Evolutionary conservation across 2,888 invertebrate genomes (phyloP).

Genomic region (Stictocephala bisonia): DNA sequence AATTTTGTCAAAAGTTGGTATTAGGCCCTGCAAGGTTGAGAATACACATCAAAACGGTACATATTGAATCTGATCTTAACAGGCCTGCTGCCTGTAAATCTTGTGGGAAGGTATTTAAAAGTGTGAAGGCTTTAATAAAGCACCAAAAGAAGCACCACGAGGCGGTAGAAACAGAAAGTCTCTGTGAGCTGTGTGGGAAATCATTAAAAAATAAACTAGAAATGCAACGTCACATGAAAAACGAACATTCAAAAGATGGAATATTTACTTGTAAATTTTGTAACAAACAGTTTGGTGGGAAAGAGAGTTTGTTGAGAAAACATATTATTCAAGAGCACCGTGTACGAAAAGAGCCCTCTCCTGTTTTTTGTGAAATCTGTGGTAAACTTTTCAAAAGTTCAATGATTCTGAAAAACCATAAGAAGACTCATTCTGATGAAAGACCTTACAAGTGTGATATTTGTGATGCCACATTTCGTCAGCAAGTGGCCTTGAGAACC

Average conservation of each 20-base stretch:
- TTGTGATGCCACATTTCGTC: conserved; percentile 3
- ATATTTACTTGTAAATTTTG: not conserved
- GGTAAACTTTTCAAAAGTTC: not conserved
- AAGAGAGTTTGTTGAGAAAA: conserved; percentile 4
- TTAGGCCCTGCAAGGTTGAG: not conserved
- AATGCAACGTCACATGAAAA: conserved; percentile 1
- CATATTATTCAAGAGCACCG: conserved; percentile 10
- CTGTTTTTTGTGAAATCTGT: conserved; percentile 10
- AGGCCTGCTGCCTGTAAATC: not conserved
- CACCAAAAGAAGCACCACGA: not conserved
- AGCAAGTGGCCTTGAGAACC: not conserved
- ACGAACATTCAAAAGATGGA: not conserved
- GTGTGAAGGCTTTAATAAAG: not conserved
- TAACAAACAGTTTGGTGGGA: not conserved
- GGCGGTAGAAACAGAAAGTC: not conserved
- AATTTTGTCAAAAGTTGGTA: conserved; percentile 10
- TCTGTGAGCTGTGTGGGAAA: conserved; percentile 26
- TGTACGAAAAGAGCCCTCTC: not conserved
- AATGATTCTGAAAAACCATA: not conserved
- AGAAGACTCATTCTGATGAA: not conserved
- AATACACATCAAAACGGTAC: not conserved
- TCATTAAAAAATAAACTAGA: not conserved
- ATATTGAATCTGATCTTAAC: not conserved
- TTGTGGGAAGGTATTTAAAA: not conserved
- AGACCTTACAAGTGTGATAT: conserved; percentile 13